Percentiles rank a stretch among this genome's conserved stretches.
phyloP scores from a whole-genome alignment of 92 coral and sea anemone genomes.

The Zoanthus gigantus region DNA sequence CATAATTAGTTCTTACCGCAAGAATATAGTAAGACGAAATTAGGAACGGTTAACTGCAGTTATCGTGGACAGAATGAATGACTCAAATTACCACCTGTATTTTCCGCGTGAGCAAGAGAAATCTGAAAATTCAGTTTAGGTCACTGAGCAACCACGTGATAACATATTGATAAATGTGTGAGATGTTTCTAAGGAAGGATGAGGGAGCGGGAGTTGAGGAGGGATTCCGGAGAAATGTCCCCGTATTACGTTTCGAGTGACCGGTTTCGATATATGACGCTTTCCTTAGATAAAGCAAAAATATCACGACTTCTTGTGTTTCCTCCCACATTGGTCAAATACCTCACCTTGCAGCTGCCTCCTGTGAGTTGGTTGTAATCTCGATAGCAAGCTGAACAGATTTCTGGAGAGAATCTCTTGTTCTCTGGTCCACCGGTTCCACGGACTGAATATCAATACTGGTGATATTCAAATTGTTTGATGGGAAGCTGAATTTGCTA shows the following conservation, averaged over 20 bases:
- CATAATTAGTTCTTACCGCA: too few relatives aligned
- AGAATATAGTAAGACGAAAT: background rate
- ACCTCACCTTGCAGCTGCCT: constrained; percentile 96
- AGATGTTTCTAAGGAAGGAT: background rate
- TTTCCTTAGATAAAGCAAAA: too few relatives aligned
- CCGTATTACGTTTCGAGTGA: background rate
- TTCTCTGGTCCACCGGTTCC: constrained; percentile 99
- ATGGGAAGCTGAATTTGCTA: constrained; percentile 90
- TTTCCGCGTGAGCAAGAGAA: constrained; percentile 10
- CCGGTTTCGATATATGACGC: background rate
- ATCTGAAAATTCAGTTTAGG: constrained; percentile 17
- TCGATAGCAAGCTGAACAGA: constrained; percentile 99
- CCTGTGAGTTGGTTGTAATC: constrained; percentile 98
- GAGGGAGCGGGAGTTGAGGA: background rate
- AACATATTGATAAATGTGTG: background rate
- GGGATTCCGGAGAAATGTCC: too few relatives aligned
- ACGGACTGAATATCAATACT: constrained; percentile 99
- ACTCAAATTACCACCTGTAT: constrained; percentile 20
- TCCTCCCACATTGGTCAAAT: background rate
- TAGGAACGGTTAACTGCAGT: background rate
- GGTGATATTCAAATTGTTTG: constrained; percentile 92
- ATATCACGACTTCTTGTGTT: too few relatives aligned
- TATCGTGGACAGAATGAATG: constrained; percentile 3
- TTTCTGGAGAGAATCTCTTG: constrained; percentile 96
- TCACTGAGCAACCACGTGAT: constrained; percentile 7